These are phyloP conservation scores for Heteropelma amictum DNA, from an alignment of 2,888 invertebrate genomes.

Conservation along the genomic window DNA sequence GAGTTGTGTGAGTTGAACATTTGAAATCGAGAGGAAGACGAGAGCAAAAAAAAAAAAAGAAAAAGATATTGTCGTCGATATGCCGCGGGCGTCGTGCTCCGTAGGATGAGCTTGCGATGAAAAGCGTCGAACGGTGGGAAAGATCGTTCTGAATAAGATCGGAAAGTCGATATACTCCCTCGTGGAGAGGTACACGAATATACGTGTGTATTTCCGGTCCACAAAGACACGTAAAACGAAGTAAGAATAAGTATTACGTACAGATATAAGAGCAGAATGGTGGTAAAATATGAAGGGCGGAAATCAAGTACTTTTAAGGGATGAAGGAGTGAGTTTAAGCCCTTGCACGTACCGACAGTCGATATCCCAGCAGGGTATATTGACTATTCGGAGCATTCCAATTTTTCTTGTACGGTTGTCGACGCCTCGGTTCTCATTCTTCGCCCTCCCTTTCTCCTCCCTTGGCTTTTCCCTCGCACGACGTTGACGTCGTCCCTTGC, in stretches of 20 bases:
- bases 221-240: too few relatives aligned
- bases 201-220: background rate
- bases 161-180: slow-evolving; percentile 46
- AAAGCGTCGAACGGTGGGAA: slow-evolving; percentile 27
- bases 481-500: slow-evolving; percentile 29
- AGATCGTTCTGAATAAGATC: slow-evolving; percentile 48
- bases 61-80: slow-evolving; percentile 23
- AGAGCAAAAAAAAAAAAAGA: too few relatives aligned
- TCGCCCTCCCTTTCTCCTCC: background rate
- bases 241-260: too few relatives aligned
- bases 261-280: background rate
- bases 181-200: background rate
- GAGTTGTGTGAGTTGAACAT: slow-evolving; percentile 45
- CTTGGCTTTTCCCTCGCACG: background rate
- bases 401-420: slow-evolving; percentile 30
- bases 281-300: background rate
- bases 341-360: background rate
- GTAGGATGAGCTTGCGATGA: slow-evolving; percentile 26
- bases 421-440: slow-evolving; percentile 25
- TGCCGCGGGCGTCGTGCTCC: slow-evolving; percentile 3
- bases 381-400: slow-evolving; percentile 2
- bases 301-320: background rate
- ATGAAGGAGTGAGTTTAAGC: background rate
- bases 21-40: slow-evolving; percentile 35
- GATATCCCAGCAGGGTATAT: background rate